A percentile compares a stretch with the other conserved stretches of the same genome.
These are phyloP conservation scores for Anagyrus pseudococci DNA, from an alignment of 2,888 invertebrate genomes.

Conservation along the genomic window DNA sequence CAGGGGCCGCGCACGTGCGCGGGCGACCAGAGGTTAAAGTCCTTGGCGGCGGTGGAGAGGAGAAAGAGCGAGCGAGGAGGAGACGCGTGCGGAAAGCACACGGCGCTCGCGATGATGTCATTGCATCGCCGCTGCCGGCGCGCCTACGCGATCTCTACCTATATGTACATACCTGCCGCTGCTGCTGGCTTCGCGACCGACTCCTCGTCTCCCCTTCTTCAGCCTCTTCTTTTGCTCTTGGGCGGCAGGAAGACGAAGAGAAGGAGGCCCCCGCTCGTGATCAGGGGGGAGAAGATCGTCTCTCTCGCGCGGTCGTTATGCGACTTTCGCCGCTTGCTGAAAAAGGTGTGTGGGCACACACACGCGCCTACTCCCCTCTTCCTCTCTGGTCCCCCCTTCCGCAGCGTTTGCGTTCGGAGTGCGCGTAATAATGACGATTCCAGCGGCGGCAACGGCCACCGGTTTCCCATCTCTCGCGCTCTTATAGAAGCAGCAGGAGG, in stretches of 20 bases:
- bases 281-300: no score
- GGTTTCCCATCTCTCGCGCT: no score
- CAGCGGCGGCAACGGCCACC: not conserved
- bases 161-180: not conserved
- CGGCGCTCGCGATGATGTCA: conserved; percentile 10
- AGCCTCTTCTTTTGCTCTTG: not conserved
- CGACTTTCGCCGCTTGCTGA: not conserved
- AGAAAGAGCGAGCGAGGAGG: not conserved
- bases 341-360: not conserved
- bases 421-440: not conserved
- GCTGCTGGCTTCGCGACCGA: not conserved
- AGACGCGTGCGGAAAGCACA: not conserved
- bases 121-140: conserved; percentile 46
- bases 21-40: conserved; percentile 21
- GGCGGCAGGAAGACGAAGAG: no score
- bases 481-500: not conserved
- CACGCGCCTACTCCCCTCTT: no score
- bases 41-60: conserved; percentile 11
- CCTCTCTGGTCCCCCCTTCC: no score
- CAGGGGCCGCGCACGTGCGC: conserved; percentile 13
- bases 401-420: not conserved
- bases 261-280: no score
- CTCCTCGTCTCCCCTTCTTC: not conserved
- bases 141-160: conserved; percentile 39
- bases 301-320: not conserved